Base-by-base conservation (phyloP, 2,888 invertebrate genomes). In the Diarsia mendica region DNA sequence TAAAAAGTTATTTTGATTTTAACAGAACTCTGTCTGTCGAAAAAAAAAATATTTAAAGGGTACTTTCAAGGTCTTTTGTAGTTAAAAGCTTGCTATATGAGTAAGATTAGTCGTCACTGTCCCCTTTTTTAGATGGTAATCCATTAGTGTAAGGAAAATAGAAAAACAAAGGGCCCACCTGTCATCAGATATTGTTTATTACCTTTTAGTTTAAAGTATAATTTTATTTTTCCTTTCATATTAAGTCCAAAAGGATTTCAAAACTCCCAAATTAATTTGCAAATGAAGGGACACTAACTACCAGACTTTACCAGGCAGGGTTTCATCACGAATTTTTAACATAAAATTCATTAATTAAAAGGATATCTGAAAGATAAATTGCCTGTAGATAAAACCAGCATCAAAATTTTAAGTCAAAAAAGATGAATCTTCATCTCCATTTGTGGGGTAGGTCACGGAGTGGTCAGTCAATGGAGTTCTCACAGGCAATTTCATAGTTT, bases 351-450 rank as follows among this genome's bases (percentile, higher is more conserved):
- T 68, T 49, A 60, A 66, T 82, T 68, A 71, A 73, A 75, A 67
- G 64, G 39, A 65, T 39, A 71, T 65, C 48, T 49, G n/a, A 75
- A 72, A 75, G 69, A 85, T 82, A 79, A 83, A 85, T 77, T 53
- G 61, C 60, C 39, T 18, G 51, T 67, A 72, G 71, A 77, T 84
- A 74, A 75, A 75, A 86, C 49, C 49, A 67, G 70, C 73, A 65
- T 83, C 70, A 72, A 75, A 75, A 60, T 80, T 80, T 64, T 44
- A 28, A 55, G 66, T 53, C 28, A 75, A 84, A 83, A 86, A 74
- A 76, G 49, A 72, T 75, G 74, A 86, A 76, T 77, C 74, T 86
- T 80, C 63, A 70, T 83, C 76, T 78, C 28, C 49, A 69, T 80
- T 80, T 74, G 53, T 55, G 51, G 68, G 80, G 61, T 71, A 61